Evolutionary conservation across 2,888 invertebrate species (phyloP), one percentile per base, ranked within the genome.

Genomic region (Bembecia ichneumoniformis): DNA sequence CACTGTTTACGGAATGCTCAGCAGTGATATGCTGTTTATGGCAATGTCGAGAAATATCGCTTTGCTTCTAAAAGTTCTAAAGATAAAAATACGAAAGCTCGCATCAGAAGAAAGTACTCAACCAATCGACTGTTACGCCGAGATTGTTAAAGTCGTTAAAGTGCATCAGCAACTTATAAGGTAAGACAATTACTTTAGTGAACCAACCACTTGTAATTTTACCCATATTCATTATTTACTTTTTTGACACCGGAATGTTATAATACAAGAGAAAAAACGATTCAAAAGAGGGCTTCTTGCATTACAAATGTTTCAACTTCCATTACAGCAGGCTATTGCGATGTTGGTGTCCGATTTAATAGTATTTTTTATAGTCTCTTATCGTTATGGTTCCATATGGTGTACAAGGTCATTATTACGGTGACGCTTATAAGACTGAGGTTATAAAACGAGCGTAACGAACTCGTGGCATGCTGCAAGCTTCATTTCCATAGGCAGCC

Each of bases 91-190:
- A 13, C 40, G 40, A 40, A 14, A 11, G 14, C n/a, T 40, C 5
- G 40, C n/a, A 11, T 13, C 40, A 11, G 3, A 40, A 14, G 40
- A 40, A 14, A 5, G 40, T 40, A 40, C 4, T 40, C 28, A 40
- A 13, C 50, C 14, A 40, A 13, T 47, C n/a, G 70, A 76, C 48
- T 69, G 67, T 52, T 80, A 75, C 35, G 54, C 60, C 0, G 74
- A 77, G 15, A 80, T 80, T 40, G 62, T 72, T 1, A 56, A 62
- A 1, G 60, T 74, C 44, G 68, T 82, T 10, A 71, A 77, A 64
- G 70, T 74, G 50, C 82, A 82, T 52, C 77, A 82, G 52, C 63
- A 70, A 40, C 66, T 82, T 15, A 81, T 82, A 44, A 76, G 63
- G 82, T 78, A 58, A 57, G 59, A 28, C 10, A 15, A n/a, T n/a